Evolutionary conservation across 2,888 invertebrate species (phyloP), one percentile per base, ranked within the genome.

Genomic region (Merodon equestris): DNA sequence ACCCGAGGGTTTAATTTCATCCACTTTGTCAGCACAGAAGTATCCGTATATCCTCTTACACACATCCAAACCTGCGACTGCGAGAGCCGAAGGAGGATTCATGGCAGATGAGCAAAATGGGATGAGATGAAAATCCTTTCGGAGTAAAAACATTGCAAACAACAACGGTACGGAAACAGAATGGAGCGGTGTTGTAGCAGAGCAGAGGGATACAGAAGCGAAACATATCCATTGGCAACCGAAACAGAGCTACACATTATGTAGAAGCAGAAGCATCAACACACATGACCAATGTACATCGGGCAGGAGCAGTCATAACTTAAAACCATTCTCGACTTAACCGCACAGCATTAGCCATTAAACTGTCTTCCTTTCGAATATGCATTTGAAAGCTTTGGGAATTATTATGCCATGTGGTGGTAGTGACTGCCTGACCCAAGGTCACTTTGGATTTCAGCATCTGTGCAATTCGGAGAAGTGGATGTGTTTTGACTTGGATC

Each of bases 281-380:
- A 45, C 15, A 27, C 53, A 42, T 14, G 56, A 57, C 14, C 38
- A 40, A 40, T 9, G n/a, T 40, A 40, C n/a, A 40, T 54, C 14
- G 42, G 51, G 36, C 66, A 72, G 72, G 51, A 72, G 73, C 72
- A 77, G 67, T 72, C 77, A 77, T 79, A 74, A 79, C 79, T 73
- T 79, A 74, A 74, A 63, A 74, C 79, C 79, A 64, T 79, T 70
- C 79, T 74, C 58, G 63, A 79, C 79, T 70, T 60, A 79, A 79
- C 79, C 79, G 73, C 79, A 79, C 61, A 68, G 73, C 68, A 79
- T 79, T 79, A 79, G 79, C 79, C 63, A 74, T 79, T 74, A 79
- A 79, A 68, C 68, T 79, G 79, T 68, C 68, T 68, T 70, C 48
- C 60, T 54, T 64, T 56, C 50, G 63, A 44, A 56, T 57, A 64